phyloP scores from a whole-genome alignment of 2,888 invertebrate genomes.

The Xanthia icteritia region DNA sequence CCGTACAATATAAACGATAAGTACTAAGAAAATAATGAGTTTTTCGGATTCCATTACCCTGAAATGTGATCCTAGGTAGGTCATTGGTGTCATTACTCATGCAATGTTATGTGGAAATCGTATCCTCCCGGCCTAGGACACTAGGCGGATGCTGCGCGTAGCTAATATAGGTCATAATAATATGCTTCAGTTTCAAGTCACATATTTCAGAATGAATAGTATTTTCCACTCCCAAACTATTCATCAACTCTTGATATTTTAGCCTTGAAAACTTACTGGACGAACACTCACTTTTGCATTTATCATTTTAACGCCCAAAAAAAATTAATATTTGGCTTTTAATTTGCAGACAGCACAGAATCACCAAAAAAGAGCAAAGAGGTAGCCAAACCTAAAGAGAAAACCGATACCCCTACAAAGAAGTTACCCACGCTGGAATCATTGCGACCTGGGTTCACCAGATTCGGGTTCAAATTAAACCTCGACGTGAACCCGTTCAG shows the following conservation, averaged over 20 bases:
- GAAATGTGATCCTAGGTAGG: not conserved
- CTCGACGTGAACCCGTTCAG: constrained; percentile 84
- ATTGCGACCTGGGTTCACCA: constrained; percentile 80
- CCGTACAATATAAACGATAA: not conserved
- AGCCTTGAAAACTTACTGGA: not conserved
- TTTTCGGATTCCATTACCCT: not conserved
- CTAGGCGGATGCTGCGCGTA: constrained; percentile 19
- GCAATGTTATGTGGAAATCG: constrained; percentile 10
- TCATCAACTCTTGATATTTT: not conserved
- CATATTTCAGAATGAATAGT: not conserved
- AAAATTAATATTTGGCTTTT: not conserved
- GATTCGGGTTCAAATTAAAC: constrained; percentile 88
- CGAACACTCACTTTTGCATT: not conserved
- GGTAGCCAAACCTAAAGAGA: constrained; percentile 54
- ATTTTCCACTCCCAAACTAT: no score
- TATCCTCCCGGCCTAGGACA: constrained; percentile 17
- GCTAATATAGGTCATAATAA: constrained; percentile 13
- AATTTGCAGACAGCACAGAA: constrained; percentile 55
- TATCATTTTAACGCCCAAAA: not conserved
- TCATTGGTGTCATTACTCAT: not conserved
- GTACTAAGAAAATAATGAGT: not conserved
- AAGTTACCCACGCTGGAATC: constrained; percentile 72
- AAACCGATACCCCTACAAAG: constrained; percentile 73
- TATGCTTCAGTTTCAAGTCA: constrained; percentile 16
- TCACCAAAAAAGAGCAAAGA: constrained; percentile 62